Percentiles rank a stretch among this genome's conserved stretches.
Conservation (phyloP, 1,140 invertebrate genomes). For the Polyergus mexicanus region DNA sequence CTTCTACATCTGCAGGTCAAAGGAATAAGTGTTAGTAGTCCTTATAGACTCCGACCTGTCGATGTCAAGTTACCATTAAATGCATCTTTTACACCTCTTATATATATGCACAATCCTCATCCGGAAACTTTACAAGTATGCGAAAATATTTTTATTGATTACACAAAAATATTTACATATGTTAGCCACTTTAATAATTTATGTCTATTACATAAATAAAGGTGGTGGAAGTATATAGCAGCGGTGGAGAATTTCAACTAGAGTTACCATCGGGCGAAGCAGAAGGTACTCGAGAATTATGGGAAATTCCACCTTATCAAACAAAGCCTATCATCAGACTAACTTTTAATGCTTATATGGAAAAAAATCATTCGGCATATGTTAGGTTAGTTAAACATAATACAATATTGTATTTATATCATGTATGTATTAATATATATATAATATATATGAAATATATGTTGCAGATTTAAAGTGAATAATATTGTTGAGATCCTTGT, state of each 20-base stretch:
- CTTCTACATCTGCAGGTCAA: conserved; percentile 88
- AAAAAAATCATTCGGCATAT: conserved; percentile 94
- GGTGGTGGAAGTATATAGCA: conserved; percentile 96
- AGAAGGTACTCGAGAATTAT: conserved; percentile 93
- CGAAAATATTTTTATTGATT: conserved; percentile 21
- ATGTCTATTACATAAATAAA: conserved; percentile 81
- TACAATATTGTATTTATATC: conserved; percentile 8
- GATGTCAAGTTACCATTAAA: conserved; percentile 96
- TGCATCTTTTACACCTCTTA: conserved; percentile 95
- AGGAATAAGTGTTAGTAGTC: conserved; percentile 94
- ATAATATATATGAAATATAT: conserved; percentile 32
- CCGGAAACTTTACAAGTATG: conserved; percentile 93
- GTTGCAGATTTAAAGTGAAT: conserved; percentile 90
- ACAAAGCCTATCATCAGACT: conserved; percentile 96
- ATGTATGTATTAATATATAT: background rate
- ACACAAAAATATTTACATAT: background rate
- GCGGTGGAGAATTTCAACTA: conserved; percentile 96
- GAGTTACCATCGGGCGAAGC: conserved; percentile 93
- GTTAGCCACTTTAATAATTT: conserved; percentile 12
- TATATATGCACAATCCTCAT: conserved; percentile 98
- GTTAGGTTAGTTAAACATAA: conserved; percentile 87
- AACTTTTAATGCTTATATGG: conserved; percentile 91
- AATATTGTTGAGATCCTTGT: conserved; percentile 90
- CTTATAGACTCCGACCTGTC: conserved; percentile 95
- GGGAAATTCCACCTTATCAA: conserved; percentile 96